Conservation (phyloP, 2,113 vertebrate species). For the Nerophis ophidion region DNA sequence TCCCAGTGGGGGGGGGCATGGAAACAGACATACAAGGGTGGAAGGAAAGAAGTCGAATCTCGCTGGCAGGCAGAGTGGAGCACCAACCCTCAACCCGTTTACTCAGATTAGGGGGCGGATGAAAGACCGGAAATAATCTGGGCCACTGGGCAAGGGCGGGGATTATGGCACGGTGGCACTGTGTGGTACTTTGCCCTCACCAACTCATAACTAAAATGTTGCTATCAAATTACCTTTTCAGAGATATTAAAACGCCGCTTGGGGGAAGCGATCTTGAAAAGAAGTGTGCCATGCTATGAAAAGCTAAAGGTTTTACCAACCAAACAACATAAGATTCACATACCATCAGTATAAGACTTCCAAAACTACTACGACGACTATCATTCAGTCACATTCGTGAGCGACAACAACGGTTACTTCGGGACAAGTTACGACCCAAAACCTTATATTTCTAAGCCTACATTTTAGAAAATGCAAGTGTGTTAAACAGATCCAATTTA, state of each 20-base stretch:
- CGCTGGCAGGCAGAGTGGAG: conserved; percentile 61
- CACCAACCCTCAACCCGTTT: conserved; percentile 71
- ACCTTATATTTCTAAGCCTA: too few species aligned
- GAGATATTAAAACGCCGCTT: conserved; percentile 41
- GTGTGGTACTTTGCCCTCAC: conserved; percentile 60
- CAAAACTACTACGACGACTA: conserved; percentile 12
- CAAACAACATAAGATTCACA: conserved; percentile 66
- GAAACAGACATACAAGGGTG: conserved; percentile 56
- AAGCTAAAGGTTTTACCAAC: conserved; percentile 57
- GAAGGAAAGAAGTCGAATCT: conserved; percentile 58
- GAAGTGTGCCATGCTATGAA: conserved; percentile 43
- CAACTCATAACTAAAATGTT: conserved; percentile 21
- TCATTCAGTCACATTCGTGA: too few species aligned
- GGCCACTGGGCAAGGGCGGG: conserved; percentile 72
- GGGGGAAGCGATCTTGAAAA: conserved; percentile 45
- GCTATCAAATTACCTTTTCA: background rate
- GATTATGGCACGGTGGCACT: conserved; percentile 67
- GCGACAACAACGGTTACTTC: too few species aligned
- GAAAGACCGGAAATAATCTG: conserved; percentile 75
- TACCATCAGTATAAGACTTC: conserved; percentile 40
- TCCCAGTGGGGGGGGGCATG: conserved; percentile 54
- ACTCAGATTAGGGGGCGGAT: conserved; percentile 78
- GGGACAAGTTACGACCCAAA: too few species aligned
- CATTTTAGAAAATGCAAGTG: too few species aligned
- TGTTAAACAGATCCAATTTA: too few species aligned